Evolutionary conservation across 2,113 vertebrate genomes (phyloP).

Genomic region (Pituophis catenifer): DNA sequence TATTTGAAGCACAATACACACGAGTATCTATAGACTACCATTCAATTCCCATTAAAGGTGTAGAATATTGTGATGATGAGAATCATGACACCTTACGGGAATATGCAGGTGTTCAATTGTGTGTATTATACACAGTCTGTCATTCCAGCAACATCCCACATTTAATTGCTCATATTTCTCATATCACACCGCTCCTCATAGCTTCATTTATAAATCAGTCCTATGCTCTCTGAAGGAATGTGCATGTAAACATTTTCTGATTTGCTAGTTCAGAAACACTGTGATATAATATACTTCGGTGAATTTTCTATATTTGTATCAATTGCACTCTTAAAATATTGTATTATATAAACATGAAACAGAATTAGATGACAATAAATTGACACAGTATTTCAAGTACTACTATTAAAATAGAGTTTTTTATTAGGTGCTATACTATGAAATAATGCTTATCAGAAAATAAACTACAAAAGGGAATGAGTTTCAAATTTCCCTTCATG

Average conservation of each 20-base stretch:
- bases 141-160: conserved; percentile 25
- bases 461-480: not conserved
- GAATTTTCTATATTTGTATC: conserved; percentile 27
- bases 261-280: conserved; percentile 1
- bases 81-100: conserved; percentile 3
- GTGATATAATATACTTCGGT: conserved; percentile 21
- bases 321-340: conserved; percentile 17
- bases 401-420: conserved; percentile 1
- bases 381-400: not conserved
- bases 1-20: conserved; percentile 2
- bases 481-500: not conserved
- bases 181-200: conserved; percentile 17
- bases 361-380: conserved; percentile 17
- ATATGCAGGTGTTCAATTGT: conserved; percentile 19
- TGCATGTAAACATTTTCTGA: not conserved
- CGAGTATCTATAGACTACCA: not conserved
- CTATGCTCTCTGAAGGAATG: conserved; percentile 18
- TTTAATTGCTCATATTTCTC: conserved; percentile 28
- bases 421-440: not conserved
- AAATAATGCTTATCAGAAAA: not conserved
- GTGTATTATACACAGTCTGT: conserved; percentile 10
- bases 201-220: conserved; percentile 24
- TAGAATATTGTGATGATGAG: conserved; percentile 16
- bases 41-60: conserved; percentile 17
- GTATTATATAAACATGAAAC: not conserved